A percentile compares a stretch with the other conserved stretches of the same genome.
Evolutionary conservation across 2,113 vertebrate species (phyloP).

Genomic region (Salvator merianae): DNA sequence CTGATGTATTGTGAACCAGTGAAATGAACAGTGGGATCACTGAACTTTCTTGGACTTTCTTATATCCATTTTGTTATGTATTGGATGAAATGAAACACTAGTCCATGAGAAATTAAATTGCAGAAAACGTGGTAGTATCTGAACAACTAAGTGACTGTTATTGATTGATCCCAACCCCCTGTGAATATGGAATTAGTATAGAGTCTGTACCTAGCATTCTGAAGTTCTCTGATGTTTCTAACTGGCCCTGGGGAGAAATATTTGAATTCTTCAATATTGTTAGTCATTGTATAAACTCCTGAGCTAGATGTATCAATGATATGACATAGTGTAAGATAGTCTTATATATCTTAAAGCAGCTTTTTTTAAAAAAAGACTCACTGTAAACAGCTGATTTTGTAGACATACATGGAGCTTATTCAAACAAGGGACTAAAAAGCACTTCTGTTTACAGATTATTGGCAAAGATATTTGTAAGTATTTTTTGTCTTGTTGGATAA

Average conservation of each 20-base stretch:
- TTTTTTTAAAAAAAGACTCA: background rate
- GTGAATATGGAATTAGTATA: too few species aligned
- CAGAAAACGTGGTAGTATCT: background rate
- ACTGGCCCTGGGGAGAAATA: too few species aligned
- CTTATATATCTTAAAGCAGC: background rate
- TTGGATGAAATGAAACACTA: too few species aligned
- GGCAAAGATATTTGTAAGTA: background rate
- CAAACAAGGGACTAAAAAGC: background rate
- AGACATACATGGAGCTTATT: background rate
- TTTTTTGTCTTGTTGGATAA: constrained; percentile 1
- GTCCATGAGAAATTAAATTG: background rate
- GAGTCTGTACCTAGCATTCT: too few species aligned
- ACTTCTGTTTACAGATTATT: background rate
- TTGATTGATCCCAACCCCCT: too few species aligned
- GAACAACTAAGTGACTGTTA: too few species aligned
- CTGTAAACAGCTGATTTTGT: background rate
- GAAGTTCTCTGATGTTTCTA: too few species aligned
- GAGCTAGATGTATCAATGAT: background rate
- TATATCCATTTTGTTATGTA: background rate
- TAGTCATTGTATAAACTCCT: background rate
- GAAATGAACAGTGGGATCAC: too few species aligned
- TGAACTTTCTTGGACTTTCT: background rate
- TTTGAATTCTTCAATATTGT: too few species aligned
- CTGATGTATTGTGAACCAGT: too few species aligned
- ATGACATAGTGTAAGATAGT: background rate